Base-by-base conservation (phyloP, 2,888 invertebrate genomes). In the Eristalinus aeneus region DNA sequence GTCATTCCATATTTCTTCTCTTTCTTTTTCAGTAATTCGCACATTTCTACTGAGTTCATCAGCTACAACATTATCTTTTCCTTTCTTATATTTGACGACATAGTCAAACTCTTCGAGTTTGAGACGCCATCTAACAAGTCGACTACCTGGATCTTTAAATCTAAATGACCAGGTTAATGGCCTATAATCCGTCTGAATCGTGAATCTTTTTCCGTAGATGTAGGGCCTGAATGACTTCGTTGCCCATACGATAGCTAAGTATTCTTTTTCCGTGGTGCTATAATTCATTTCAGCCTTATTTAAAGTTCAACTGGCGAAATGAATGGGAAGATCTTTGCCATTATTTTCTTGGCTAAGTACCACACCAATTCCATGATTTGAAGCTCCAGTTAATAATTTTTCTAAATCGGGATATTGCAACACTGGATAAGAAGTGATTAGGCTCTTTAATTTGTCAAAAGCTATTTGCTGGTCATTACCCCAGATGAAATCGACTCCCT, bases 21-120 rank as follows among this genome's bases (percentile, higher is more conserved):
- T 23, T 27, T 65, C 46, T 9, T 36, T 39, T 39, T 46, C 64
- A 1, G 39, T 46, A 6, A 46, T 64, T 8, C 46, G 36, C 4
- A 39, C 64, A 64, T 64, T 39, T 12, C 39, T 22, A 11, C 64
- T 64, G 10, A 64, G 20, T 12, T 64, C 64, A 22, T 65, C 65
- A 1, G 65, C n/a, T 46, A 46, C 27, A n/a, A n/a, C n/a, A n/a
- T n/a, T n/a, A n/a, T n/a, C n/a, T n/a, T n/a, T n/a, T n/a, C n/a
- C n/a, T n/a, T n/a, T n/a, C n/a, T n/a, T n/a, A n/a, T n/a, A n/a
- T n/a, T n/a, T n/a, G 16, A 27, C 36, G n/a, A 5, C 22, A 16
- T 20, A 22, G 54, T 2, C 54, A n/a, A n/a, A n/a, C n/a, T n/a
- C n/a, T n/a, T n/a, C n/a, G n/a, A n/a, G n/a, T n/a, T n/a, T n/a